Evolutionary conservation across 2,888 invertebrate genomes (phyloP).

Genomic region (Caenorhabditis imperialis): DNA sequence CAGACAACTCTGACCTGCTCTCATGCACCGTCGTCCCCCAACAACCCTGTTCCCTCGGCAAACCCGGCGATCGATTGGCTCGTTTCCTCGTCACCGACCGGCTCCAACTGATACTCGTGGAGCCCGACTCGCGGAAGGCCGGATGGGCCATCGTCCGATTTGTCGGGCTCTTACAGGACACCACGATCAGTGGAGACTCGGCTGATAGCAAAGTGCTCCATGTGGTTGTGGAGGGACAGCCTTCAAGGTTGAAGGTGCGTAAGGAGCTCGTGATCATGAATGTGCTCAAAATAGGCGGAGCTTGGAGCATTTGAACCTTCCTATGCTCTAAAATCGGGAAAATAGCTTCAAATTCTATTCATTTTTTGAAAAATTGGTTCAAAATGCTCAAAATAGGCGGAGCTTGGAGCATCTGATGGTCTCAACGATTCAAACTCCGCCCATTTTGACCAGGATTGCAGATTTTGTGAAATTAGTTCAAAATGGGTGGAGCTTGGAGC

Average conservation of each 20-base stretch:
- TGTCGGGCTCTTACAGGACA: slow-evolving; percentile 92
- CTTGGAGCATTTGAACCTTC: no score
- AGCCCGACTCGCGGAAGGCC: slow-evolving; percentile 92
- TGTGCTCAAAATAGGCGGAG: no score
- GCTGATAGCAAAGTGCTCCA: slow-evolving; percentile 95
- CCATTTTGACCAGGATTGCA: no score
- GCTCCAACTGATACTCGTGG: slow-evolving; percentile 94
- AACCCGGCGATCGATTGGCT: slow-evolving; percentile 82
- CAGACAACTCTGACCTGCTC: slow-evolving; percentile 97
- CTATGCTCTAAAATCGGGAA: no score
- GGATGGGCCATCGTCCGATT: slow-evolving; percentile 98
- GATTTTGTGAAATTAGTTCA: no score
- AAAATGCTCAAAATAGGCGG: no score
- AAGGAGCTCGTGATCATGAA: no score
- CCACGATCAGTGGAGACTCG: slow-evolving; percentile 94
- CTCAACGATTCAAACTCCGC: no score
- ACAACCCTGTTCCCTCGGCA: slow-evolving; percentile 82
- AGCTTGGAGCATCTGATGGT: no score
- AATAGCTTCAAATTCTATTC: no score
- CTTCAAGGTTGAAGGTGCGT: slow-evolving; percentile 44
- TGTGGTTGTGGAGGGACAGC: slow-evolving; percentile 80
- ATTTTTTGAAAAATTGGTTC: no score
- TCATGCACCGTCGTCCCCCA: slow-evolving; percentile 87
- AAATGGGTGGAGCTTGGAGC: no score
- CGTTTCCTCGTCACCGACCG: slow-evolving; percentile 96